Base-by-base conservation (phyloP, 2,797 vertebrate genomes). In the Vireo griseus region DNA sequence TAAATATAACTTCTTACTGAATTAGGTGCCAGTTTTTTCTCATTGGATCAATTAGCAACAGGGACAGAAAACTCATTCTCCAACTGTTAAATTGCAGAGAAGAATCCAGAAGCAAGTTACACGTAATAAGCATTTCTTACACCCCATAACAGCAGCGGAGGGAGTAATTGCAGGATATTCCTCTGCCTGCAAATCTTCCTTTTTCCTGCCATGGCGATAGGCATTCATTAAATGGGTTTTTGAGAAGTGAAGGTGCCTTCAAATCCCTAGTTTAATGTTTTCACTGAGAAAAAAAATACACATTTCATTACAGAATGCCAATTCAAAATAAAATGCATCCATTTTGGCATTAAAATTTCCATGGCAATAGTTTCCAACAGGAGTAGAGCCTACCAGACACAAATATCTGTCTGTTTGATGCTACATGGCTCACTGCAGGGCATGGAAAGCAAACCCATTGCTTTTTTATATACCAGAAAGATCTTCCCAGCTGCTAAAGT, bases 141-240 rank as follows among this genome's bases (percentile, higher is more conserved):
- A 78, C 80, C 66, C 54, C 21, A 1, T 87, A 94, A 93, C 18
- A 29, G 91, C 72, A 94, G 67, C 13, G 10, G 31, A 95, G 92
- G 76, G 92, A 96, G 93, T 91, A 97, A 96, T 93, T 95, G 90
- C 73, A 92, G 96, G 89, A 95, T 95, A 94, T 83, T 91, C 54
- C 68, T 86, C 67, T 90, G 94, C 84, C 86, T 92, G 83, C 69
- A 88, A 90, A 89, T 75, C 4, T 31, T 91, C 89, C 75, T 82
- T 95, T 81, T 58, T 82, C 92, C 92, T 91, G 87, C 54, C 88
- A 66, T 26, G 65, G 54, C 0, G 0, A 93, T 35, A 96, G 73
- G 75, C 84, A 75, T 88, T 94, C 84, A 93, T 93, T 94, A 96
- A 81, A 51, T 35, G 61, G 31, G 31, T 39, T 85, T 79, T 93